Evolutionary conservation across 2,113 vertebrate species (phyloP).

Genomic region (Coptodon bakossiorum): DNA sequence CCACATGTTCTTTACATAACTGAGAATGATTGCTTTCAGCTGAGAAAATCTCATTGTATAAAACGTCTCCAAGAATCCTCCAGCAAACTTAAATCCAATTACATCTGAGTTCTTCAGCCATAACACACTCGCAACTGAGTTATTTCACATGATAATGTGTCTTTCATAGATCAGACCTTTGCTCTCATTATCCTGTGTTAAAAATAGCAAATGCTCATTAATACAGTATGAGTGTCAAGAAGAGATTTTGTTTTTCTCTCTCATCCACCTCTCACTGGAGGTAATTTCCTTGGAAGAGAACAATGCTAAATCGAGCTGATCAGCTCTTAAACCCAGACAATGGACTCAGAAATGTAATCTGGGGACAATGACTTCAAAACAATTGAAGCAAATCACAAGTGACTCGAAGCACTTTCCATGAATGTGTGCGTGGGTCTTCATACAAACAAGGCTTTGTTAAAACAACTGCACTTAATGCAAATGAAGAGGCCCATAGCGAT

Average conservation of each 20-base stretch:
- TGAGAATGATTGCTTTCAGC: not conserved
- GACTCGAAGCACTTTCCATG: constrained; percentile 32
- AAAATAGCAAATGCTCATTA: not conserved
- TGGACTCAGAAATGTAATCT: constrained; percentile 14
- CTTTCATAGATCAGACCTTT: not conserved
- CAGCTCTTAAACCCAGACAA: constrained; percentile 13
- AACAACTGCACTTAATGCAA: constrained; percentile 56
- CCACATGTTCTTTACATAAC: not conserved
- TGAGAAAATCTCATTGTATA: not conserved
- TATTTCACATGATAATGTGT: not conserved
- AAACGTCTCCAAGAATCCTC: not conserved
- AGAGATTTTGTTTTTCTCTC: not conserved
- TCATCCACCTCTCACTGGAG: not conserved
- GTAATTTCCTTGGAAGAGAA: not conserved
- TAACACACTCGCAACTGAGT: not conserved
- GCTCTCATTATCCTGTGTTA: not conserved
- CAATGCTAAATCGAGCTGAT: not conserved
- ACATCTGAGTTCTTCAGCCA: not conserved
- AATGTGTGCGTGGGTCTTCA: constrained; percentile 15
- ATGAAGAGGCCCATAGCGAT: constrained; percentile 31
- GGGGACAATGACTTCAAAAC: constrained; percentile 43
- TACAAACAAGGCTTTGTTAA: constrained; percentile 55
- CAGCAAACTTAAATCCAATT: constrained; percentile 3
- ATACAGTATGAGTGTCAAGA: not conserved
- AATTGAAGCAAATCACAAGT: constrained; percentile 35